These are phyloP conservation scores for Eupsilia transversa DNA, from an alignment of 2,888 invertebrate genomes.

Conservation along the genomic window DNA sequence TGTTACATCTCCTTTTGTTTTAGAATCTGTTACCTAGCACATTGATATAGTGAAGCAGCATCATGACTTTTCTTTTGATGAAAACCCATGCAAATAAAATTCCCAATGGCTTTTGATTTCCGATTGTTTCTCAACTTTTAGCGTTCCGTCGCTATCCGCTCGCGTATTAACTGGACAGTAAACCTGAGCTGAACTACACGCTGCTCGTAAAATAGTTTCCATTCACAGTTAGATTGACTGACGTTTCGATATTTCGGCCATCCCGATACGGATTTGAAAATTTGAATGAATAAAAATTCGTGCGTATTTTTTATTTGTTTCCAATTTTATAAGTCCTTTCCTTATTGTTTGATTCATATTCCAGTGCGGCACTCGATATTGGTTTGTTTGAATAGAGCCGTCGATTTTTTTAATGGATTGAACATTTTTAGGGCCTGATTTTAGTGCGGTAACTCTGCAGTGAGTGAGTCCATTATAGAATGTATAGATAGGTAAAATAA, in stretches of 20 bases:
- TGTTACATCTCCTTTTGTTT: background rate
- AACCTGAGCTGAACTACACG: slow-evolving; percentile 41
- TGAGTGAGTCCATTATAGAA: background rate
- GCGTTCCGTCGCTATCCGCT: slow-evolving; percentile 23
- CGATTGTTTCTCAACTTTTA: slow-evolving; percentile 20
- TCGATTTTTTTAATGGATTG: slow-evolving; percentile 11
- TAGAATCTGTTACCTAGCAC: background rate
- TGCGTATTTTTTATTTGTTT: slow-evolving; percentile 54
- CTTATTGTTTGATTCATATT: slow-evolving; percentile 59
- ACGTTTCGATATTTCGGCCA: slow-evolving; percentile 58
- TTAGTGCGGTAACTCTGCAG: background rate
- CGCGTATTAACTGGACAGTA: slow-evolving; percentile 39
- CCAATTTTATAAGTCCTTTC: slow-evolving; percentile 52
- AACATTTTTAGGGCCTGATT: background rate
- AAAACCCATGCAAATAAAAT: background rate
- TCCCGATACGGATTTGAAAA: slow-evolving; percentile 56
- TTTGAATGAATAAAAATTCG: slow-evolving; percentile 64
- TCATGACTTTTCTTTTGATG: background rate
- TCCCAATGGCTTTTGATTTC: slow-evolving; percentile 9
- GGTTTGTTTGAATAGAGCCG: slow-evolving; percentile 42
- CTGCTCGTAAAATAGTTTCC: slow-evolving; percentile 61
- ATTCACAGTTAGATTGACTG: slow-evolving; percentile 62
- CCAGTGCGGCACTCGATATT: slow-evolving; percentile 41
- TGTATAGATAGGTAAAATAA: background rate
- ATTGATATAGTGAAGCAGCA: background rate